Base-by-base conservation (phyloP, 2,113 vertebrate species). In the Tiliqua scincoides region DNA sequence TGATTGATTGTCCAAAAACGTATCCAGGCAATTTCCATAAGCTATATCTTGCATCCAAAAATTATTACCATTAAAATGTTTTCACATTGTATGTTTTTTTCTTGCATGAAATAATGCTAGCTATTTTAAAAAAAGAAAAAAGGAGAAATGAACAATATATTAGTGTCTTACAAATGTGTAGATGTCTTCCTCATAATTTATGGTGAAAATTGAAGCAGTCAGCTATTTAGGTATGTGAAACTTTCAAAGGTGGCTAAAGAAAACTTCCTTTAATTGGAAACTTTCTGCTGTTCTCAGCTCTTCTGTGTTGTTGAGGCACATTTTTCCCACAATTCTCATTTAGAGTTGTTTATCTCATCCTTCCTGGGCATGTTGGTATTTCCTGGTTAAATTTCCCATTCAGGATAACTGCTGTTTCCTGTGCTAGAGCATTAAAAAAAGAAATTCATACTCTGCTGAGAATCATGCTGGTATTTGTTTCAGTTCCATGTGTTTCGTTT, bases 341-440 rank as follows among this genome's bases (percentile, higher is more conserved):
- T 84, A 92, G 91, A 89, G 4, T 91, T 89, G 54, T 91, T 90
- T 93, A 86, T 90, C 93, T 96, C 95, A 96, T 97, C 95, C 94
- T 91, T 88, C 94, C 65, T 91, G 91, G 92, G 95, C 91, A 82
- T 93, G 94, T 92, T 95, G 93, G 91, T 87, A 96, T 96, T 97
- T 97, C 96, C 95, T 93, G 92, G n/a, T 87, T 86, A 91, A 92
- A 87, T 94, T 93, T 96, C 95, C 94, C 94, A 93, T 84, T 75
- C 95, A 96, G 96, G 95, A 95, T 96, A 95, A 96, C 71, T 86
- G 89, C 86, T 92, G 89, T 93, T 98, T 97, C 97, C 96, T 96
- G 89, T 87, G 83, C 79, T 94, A 93, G 89, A 93, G 94, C 95
- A 93, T 95, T 94, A 94, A 95, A 5, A 23, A 95, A 6, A 23